phyloP scores from a whole-genome alignment of 2,113 vertebrate species.

The Loxodonta africana region DNA sequence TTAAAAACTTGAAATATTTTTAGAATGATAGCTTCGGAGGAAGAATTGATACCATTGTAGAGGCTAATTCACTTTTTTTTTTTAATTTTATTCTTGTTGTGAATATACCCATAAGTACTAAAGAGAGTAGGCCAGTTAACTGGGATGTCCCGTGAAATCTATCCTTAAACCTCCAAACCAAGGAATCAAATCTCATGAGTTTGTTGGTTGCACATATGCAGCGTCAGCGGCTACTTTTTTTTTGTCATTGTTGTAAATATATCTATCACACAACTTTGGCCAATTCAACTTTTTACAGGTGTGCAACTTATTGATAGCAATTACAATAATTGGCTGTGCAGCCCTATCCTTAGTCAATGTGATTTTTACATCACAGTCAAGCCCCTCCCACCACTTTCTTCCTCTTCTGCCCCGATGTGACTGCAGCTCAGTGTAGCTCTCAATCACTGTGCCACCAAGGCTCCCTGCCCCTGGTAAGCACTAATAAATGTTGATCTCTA shows the following conservation, averaged over 20 bases:
- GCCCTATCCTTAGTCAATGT: not conserved
- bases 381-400: too few species aligned
- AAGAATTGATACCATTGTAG: not conserved
- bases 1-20: conserved; percentile 31
- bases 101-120: not conserved
- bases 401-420: too few species aligned
- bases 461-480: not conserved
- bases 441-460: too few species aligned
- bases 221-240: not conserved
- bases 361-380: not conserved
- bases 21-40: not conserved
- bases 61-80: not conserved
- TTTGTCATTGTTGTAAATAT: not conserved
- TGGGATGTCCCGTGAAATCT: not conserved
- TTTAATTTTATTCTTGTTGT: not conserved
- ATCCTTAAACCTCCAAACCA: not conserved
- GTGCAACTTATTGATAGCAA: not conserved
- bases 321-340: not conserved
- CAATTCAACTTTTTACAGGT: not conserved
- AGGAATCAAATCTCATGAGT: not conserved
- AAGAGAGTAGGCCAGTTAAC: not conserved
- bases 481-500: not conserved
- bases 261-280: not conserved
- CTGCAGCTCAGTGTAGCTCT: too few species aligned
- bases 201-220: not conserved